phyloP scores from a whole-genome alignment of 1,140 invertebrate species.

The Drosophila malerkotliana region DNA sequence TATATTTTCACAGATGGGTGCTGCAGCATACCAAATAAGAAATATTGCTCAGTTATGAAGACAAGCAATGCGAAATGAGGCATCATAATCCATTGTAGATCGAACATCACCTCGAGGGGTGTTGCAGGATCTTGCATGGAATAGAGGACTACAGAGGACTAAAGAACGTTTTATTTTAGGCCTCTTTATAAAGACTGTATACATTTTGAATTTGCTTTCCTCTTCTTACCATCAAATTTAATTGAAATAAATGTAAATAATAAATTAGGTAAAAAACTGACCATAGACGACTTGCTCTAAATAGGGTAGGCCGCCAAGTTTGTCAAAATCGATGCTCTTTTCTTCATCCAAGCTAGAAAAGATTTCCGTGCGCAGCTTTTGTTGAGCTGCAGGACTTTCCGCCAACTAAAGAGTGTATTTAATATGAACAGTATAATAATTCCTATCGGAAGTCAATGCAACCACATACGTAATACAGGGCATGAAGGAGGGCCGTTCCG shows the following conservation, averaged over 20 bases:
- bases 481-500: slow-evolving; percentile 62
- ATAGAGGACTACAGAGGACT: no score
- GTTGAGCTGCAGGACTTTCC: slow-evolving; percentile 42
- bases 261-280: slow-evolving; percentile 7
- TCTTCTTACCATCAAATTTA: no score
- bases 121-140: no score
- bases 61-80: no score
- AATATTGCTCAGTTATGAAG: no score
- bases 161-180: no score
- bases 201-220: no score
- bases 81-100: no score
- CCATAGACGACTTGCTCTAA: slow-evolving; percentile 77
- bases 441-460: background rate
- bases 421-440: background rate
- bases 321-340: slow-evolving; percentile 46
- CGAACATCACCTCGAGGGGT: no score
- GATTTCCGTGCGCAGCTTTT: slow-evolving; percentile 80
- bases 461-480: slow-evolving; percentile 68
- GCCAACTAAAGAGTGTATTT: slow-evolving; percentile 48
- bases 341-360: slow-evolving; percentile 7
- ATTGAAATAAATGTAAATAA: background rate
- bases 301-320: slow-evolving; percentile 55
- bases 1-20: no score
- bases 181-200: no score
- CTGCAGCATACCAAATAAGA: no score